A percentile compares a stretch with the other conserved stretches of the same genome.
Evolutionary conservation across 2,113 vertebrate species (phyloP).

Genomic region (Meleagris gallopavo): DNA sequence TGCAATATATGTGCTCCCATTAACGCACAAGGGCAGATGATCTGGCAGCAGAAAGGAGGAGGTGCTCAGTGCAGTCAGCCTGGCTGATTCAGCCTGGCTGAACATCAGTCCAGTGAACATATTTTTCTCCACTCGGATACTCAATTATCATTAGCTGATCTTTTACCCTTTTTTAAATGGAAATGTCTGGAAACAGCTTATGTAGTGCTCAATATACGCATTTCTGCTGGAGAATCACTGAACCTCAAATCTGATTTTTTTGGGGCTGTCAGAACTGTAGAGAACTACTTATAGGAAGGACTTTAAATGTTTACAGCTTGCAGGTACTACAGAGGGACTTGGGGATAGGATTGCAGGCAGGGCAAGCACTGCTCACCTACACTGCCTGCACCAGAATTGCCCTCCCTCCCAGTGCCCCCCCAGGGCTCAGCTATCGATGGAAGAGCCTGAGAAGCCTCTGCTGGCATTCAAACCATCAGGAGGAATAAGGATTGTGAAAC

Average conservation of each 20-base stretch:
- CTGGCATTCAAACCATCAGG: neutral
- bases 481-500: conserved; percentile 54
- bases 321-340: neutral
- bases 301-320: neutral
- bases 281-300: neutral
- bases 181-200: neutral
- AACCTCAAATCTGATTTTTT: fast-evolving
- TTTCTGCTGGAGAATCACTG: neutral
- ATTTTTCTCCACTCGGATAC: neutral
- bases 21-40: neutral
- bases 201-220: neutral
- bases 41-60: neutral
- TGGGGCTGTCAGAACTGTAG: neutral
- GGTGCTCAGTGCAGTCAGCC: neutral
- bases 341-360: neutral
- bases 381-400: neutral
- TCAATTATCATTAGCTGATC: neutral
- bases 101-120: neutral
- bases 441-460: neutral
- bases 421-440: neutral
- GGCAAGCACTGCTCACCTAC: neutral
- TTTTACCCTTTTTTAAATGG: neutral
- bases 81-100: neutral
- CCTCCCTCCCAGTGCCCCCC: fast-evolving
- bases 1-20: neutral